A percentile compares a stretch with the other conserved stretches of the same genome.
These are phyloP conservation scores for Metacarcinus magister DNA, from an alignment of 2,888 invertebrate species.

Conservation along the genomic window DNA sequence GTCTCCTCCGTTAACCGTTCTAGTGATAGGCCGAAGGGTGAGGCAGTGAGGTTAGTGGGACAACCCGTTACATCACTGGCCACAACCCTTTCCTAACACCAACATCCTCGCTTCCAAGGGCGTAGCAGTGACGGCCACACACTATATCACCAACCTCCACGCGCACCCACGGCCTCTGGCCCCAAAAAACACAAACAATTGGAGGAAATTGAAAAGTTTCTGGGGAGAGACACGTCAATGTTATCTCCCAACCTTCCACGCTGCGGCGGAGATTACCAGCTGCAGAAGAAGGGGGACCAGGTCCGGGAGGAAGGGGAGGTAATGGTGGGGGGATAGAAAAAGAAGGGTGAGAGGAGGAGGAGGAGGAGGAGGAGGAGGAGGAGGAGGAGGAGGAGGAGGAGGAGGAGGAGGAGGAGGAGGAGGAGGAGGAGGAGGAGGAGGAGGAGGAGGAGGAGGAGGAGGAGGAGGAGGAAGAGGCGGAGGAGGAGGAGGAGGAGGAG, in stretches of 20 bases:
- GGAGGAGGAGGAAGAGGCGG: background rate
- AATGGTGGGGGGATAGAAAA: background rate
- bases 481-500: background rate
- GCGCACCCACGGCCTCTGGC: no score
- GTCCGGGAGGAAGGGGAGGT: background rate
- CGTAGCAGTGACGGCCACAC: no score
- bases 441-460: background rate
- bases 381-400: background rate
- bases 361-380: background rate
- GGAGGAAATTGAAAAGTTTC: slow-evolving; percentile 36
- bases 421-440: background rate
- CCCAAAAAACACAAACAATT: background rate
- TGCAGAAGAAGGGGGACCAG: background rate
- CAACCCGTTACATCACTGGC: background rate
- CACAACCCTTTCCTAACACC: background rate
- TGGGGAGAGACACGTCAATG: background rate
- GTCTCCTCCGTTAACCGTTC: background rate
- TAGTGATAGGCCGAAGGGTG: background rate
- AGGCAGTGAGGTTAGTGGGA: background rate
- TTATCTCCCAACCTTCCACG: background rate
- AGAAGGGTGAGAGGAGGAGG: background rate
- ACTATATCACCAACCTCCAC: no score
- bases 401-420: background rate
- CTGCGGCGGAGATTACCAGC: slow-evolving; percentile 36
- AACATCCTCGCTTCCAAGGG: background rate